A percentile compares a stretch with the other conserved stretches of the same genome.
These are phyloP conservation scores for Jacana jacana DNA, from an alignment of 2,113 vertebrate genomes.

Conservation along the genomic window DNA sequence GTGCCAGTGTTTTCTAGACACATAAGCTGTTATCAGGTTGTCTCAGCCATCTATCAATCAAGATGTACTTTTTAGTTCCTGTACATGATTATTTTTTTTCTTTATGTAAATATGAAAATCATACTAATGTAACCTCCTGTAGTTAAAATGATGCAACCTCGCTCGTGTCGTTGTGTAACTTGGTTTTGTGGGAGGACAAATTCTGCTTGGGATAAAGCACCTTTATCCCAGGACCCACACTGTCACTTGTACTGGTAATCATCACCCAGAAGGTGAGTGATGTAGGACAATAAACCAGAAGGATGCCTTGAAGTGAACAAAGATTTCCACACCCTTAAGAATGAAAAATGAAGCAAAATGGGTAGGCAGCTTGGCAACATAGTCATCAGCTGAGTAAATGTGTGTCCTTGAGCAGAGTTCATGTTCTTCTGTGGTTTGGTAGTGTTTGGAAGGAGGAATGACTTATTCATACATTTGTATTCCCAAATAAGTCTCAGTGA, in stretches of 20 bases:
- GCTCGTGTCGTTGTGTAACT: slow-evolving; percentile 3
- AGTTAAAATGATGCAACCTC: slow-evolving; percentile 21
- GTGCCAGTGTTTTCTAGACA: slow-evolving; percentile 57
- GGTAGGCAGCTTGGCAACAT: slow-evolving; percentile 41
- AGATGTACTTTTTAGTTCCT: slow-evolving; percentile 63
- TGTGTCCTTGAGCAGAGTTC: slow-evolving; percentile 58
- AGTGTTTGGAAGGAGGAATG: slow-evolving; percentile 13
- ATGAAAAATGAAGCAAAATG: slow-evolving; percentile 28
- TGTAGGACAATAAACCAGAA: slow-evolving; percentile 8
- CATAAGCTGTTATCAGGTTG: slow-evolving; percentile 58
- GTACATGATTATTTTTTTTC: slow-evolving; percentile 26
- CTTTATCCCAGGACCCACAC: neutral
- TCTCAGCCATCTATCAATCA: slow-evolving; percentile 64
- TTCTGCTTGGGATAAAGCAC: neutral
- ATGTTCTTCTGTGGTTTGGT: slow-evolving; percentile 55
- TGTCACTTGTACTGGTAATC: neutral
- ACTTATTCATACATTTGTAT: neutral
- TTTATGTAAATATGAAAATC: slow-evolving; percentile 54
- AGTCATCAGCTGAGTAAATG: slow-evolving; percentile 44
- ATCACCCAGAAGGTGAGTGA: neutral
- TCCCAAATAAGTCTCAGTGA: neutral
- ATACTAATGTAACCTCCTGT: slow-evolving; percentile 55
- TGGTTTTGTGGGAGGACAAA: slow-evolving; percentile 10
- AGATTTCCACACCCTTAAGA: slow-evolving; percentile 1
- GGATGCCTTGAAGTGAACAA: slow-evolving; percentile 49